A percentile compares a stretch with the other conserved stretches of the same genome.
Evolutionary conservation across 1,140 invertebrate species (phyloP).

Genomic region (Chrysomallon squamiferum): DNA sequence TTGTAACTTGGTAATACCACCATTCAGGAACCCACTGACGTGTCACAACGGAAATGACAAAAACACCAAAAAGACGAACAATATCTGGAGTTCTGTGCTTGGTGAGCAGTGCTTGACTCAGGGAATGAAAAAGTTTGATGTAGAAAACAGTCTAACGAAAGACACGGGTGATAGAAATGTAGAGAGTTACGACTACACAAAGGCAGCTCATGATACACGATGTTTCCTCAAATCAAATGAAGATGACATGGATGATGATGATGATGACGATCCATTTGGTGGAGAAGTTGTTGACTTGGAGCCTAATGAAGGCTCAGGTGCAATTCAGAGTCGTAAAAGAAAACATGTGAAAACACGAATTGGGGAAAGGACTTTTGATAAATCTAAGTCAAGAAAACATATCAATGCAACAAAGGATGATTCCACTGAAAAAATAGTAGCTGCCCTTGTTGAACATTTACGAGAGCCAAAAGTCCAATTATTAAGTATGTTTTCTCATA

Average conservation of each 20-base stretch:
- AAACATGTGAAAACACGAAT: slow-evolving; percentile 25
- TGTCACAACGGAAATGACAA: neutral
- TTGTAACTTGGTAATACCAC: neutral
- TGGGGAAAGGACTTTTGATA: slow-evolving; percentile 21
- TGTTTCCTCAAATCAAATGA: slow-evolving; percentile 11
- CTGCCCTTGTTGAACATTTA: slow-evolving; percentile 33
- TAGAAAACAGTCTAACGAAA: slow-evolving; percentile 22
- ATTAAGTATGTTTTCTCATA: slow-evolving; percentile 39
- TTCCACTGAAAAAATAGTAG: slow-evolving; percentile 20
- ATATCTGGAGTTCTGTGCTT: slow-evolving; percentile 46
- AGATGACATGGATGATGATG: slow-evolving; percentile 7
- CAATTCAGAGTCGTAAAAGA: slow-evolving; percentile 2
- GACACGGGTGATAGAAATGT: slow-evolving; percentile 25
- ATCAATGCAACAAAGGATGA: slow-evolving; percentile 27
- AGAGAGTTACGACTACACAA: slow-evolving; percentile 44
- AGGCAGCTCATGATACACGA: slow-evolving; percentile 31
- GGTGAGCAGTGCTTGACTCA: slow-evolving; percentile 42
- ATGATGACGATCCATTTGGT: slow-evolving; percentile 27
- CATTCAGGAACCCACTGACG: no score
- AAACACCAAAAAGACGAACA: slow-evolving; percentile 27
- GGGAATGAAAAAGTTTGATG: slow-evolving; percentile 31
- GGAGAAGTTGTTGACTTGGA: slow-evolving; percentile 31
- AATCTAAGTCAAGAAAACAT: slow-evolving; percentile 17
- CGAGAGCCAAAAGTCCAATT: slow-evolving; percentile 46
- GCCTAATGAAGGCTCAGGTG: slow-evolving; percentile 1